Base-by-base conservation (phyloP, 2,113 vertebrate species). In the Ramphastos sulfuratus region DNA sequence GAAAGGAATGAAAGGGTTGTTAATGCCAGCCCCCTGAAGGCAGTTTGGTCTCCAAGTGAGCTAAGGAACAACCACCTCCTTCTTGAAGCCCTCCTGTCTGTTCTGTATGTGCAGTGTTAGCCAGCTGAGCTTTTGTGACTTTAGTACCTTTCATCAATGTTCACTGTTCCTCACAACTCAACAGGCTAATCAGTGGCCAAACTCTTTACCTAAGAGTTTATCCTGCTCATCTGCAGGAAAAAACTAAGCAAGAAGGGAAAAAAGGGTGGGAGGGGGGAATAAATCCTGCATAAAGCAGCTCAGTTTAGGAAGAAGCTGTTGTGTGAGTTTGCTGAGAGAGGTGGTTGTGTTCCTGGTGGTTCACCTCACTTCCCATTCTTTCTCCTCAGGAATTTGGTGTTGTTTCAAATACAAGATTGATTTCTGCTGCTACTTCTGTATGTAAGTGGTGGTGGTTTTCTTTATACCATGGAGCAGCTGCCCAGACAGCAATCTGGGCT, bases 401-500 rank as follows among this genome's bases (percentile, higher is more conserved):
- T 58, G 99, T 99, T 91, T 99, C 99, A 94, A 99, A 99, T 97
- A 99, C 99, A 85, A 98, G 99, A 85, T 98, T 99, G 96, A 99
- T 99, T 97, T 98, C 99, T 97, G 99, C 99, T 97, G 99, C 99
- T 97, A 99, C 99, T 87, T 99, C 99, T 97, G 99, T 99, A 95
- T 99, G 99, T 99, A 98, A 99, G 99, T 99, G 89, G 85, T 39
- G 44, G 77, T 93, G 33, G 30, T 91, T 63, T 90, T 91, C n/a
- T 13, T 84, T 89, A 21, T 74, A 28, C 7, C 80, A 52, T 52
- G 24, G 24, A 24, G 14, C 54, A 76, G 33, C 86, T 10, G 21
- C 50, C 50, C 24, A 52, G 23, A 7, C 11, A 25, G 23, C 50
- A 52, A 24, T 12, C 50, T 13, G 50, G 50, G 50, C 23, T 52